Base-by-base conservation (phyloP, 2,113 vertebrate genomes). In the Rhipidura dahli region DNA sequence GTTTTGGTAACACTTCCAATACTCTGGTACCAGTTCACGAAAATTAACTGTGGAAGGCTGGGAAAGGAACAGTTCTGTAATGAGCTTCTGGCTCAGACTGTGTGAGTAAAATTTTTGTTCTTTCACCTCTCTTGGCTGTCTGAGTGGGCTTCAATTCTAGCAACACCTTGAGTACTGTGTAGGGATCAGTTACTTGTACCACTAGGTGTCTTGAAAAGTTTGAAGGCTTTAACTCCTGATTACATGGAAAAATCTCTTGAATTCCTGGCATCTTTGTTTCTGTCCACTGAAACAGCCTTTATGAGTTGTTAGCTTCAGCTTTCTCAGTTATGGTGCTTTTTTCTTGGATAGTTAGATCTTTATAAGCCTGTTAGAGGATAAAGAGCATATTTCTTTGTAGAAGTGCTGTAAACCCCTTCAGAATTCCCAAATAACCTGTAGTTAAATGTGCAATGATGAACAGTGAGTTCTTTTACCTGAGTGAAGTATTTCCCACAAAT, bases 91-190 rank as follows among this genome's bases (percentile, higher is more conserved):
- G 6, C 61, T 68, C 7, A 4, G 33, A 6, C 4, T 6, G 37
- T 37, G 15, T 1, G 59, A 73, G 31, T 4, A 4, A 47, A 42
- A 33, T 2, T 2, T 56, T 37, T 63, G n/a, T 49, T 70, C 44
- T 2, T 60, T 94, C 9, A 33, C 30, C 30, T 79, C 2, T 14
- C 15, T 65, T 13, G 1, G 2, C 1, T 27, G 9, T 49, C 24
- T 68, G 42, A 17, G 33, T 39, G 56, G 56, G 19, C 60, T 53
- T 28, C 39, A 30, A 37, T n/a, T 76, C n/a, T 26, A 42, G 13
- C 72, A 21, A 4, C 26, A 33, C 53, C 54, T 53, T 0, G 0
- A 15, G 71, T 70, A 2, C 10, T n/a, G 18, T 27, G 5, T 4
- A 33, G 45, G 31, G 33, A 24, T 50, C 42, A 42, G 5, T 17